phyloP scores from a whole-genome alignment of 2,113 vertebrate genomes.

The Rhabdornis inornatus region DNA sequence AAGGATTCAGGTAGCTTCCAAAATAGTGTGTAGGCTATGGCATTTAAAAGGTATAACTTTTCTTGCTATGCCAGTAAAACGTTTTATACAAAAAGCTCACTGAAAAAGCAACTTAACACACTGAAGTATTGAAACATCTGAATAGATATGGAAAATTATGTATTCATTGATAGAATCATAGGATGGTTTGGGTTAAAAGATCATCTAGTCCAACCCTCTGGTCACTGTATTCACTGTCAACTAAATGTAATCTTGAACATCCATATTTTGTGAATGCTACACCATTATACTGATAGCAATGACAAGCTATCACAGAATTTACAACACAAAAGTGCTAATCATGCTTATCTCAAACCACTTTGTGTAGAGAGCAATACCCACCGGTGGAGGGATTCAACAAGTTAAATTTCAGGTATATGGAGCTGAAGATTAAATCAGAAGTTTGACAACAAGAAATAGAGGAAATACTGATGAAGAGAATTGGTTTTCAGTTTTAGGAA shows the following conservation, averaged over 20 bases:
- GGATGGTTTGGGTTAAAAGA: background rate
- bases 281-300: background rate
- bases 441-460: background rate
- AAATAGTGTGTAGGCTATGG: background rate
- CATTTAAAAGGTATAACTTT: background rate
- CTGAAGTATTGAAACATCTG: background rate
- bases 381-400: background rate
- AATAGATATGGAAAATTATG: background rate
- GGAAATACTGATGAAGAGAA: background rate
- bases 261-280: background rate
- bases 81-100: background rate
- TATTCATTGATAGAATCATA: background rate
- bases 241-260: background rate
- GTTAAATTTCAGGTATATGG: background rate
- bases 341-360: background rate
- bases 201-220: background rate
- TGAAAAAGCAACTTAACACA: background rate
- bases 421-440: background rate
- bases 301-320: background rate
- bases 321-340: background rate
- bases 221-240: background rate
- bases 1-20: background rate
- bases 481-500: background rate
- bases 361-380: background rate
- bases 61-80: background rate